Conservation (phyloP, 2,113 vertebrate genomes). For the Gallinago jamesoni region DNA sequence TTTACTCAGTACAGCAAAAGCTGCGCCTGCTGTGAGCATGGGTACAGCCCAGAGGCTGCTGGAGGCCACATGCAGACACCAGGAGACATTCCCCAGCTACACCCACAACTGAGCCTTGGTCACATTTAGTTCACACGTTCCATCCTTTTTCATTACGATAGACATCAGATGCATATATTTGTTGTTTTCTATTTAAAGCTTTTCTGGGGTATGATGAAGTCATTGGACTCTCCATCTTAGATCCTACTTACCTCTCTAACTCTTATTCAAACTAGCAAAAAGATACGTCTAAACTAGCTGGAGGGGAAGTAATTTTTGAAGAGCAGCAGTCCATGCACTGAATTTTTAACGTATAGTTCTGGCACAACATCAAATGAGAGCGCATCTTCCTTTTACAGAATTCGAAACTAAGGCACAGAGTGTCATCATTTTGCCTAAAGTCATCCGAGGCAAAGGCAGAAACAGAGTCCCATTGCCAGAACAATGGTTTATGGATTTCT, state of each 20-base stretch:
- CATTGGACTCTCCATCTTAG: not conserved
- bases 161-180: not conserved
- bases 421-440: not conserved
- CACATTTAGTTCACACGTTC: not conserved
- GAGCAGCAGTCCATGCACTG: constrained; percentile 4
- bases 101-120: not conserved
- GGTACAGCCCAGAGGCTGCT: not conserved
- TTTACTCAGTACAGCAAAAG: not conserved
- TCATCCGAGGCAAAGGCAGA: not conserved
- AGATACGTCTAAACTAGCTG: not conserved
- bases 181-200: not conserved
- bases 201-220: not conserved
- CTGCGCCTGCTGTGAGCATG: not conserved
- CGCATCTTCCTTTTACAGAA: not conserved
- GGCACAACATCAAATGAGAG: not conserved
- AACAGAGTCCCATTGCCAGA: not conserved
- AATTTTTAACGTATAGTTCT: constrained; percentile 4
- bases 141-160: not conserved
- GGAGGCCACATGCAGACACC: not conserved
- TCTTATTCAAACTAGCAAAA: not conserved
- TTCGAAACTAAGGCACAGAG: not conserved
- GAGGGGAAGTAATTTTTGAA: not conserved
- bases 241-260: not conserved
- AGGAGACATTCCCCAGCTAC: not conserved
- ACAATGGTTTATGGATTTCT: not conserved